A percentile compares a stretch with the other conserved stretches of the same genome.
Conservation (phyloP, 92 coral and sea anemone species). For the Plumapathes pennacea region DNA sequence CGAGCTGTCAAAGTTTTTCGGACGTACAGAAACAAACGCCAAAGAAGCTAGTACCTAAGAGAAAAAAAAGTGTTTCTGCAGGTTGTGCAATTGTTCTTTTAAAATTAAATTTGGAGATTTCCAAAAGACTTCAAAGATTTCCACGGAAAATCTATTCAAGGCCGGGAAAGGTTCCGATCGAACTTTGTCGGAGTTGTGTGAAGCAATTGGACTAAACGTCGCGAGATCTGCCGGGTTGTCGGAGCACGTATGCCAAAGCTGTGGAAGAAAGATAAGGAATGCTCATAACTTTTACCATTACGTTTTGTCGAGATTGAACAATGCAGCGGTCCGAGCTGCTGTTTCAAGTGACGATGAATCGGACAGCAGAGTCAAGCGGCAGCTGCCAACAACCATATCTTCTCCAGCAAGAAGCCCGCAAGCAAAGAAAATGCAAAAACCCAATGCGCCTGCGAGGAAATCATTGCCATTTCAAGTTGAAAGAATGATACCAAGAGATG, state of each 20-base stretch:
- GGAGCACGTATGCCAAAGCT: slow-evolving; percentile 23
- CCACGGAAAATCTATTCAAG: slow-evolving; percentile 43
- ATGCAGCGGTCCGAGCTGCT: neutral
- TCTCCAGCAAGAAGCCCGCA: slow-evolving; percentile 40
- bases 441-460: neutral
- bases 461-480: slow-evolving; percentile 1
- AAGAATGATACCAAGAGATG: slow-evolving; percentile 4
- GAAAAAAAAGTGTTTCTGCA: slow-evolving; percentile 33
- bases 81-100: slow-evolving; percentile 36
- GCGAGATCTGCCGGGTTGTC: slow-evolving; percentile 7
- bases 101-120: slow-evolving; percentile 41
- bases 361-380: slow-evolving; percentile 7
- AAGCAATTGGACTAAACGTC: neutral
- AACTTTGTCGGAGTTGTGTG: slow-evolving; percentile 30
- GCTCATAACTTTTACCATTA: slow-evolving; percentile 4
- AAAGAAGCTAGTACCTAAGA: too few relatives aligned
- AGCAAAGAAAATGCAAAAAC: slow-evolving; percentile 1
- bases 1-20: too few relatives aligned
- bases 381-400: slow-evolving; percentile 13
- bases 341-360: neutral
- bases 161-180: slow-evolving; percentile 27
- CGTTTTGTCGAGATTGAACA: slow-evolving; percentile 2
- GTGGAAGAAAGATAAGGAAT: slow-evolving; percentile 28
- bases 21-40: too few relatives aligned
- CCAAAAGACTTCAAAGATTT: slow-evolving; percentile 20